Evolutionary conservation across 1,140 invertebrate species (phyloP).

Genomic region (Metopolophium dirhodum): DNA sequence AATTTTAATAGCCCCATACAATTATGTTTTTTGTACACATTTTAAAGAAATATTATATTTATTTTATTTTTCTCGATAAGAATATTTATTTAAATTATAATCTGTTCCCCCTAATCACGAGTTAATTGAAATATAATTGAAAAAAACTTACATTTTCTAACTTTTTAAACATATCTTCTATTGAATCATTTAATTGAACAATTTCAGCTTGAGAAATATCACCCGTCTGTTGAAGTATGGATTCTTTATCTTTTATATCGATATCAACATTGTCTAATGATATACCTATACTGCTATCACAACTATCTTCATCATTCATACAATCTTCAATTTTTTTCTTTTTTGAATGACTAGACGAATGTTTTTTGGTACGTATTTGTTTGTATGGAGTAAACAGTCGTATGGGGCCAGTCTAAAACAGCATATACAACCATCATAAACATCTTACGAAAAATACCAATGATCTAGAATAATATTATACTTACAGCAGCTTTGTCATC

Average conservation of each 20-base stretch:
- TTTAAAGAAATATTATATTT: not conserved
- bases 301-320: conserved; percentile 60
- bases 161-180: too few relatives aligned
- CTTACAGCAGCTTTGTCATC: conserved; percentile 87
- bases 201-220: conserved; percentile 45
- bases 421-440: not conserved
- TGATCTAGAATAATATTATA: conserved; percentile 58
- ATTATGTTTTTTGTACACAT: not conserved
- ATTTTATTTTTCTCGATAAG: not conserved
- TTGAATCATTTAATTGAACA: too few relatives aligned
- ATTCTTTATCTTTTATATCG: conserved; percentile 20
- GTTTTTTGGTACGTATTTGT: conserved; percentile 70
- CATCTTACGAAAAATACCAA: not conserved
- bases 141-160: conserved; percentile 48
- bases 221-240: conserved; percentile 22
- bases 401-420: conserved; percentile 78
- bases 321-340: conserved; percentile 58
- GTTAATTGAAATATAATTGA: not conserved
- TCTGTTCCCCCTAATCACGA: not conserved
- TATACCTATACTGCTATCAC: conserved; percentile 58
- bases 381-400: conserved; percentile 92
- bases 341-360: conserved; percentile 63
- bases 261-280: conserved; percentile 45
- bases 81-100: not conserved
- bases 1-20: not conserved